A percentile compares a stretch with the other conserved stretches of the same genome.
Evolutionary conservation across 1,140 invertebrate genomes (phyloP).

Genomic region (Tetramorium parvispinum): DNA sequence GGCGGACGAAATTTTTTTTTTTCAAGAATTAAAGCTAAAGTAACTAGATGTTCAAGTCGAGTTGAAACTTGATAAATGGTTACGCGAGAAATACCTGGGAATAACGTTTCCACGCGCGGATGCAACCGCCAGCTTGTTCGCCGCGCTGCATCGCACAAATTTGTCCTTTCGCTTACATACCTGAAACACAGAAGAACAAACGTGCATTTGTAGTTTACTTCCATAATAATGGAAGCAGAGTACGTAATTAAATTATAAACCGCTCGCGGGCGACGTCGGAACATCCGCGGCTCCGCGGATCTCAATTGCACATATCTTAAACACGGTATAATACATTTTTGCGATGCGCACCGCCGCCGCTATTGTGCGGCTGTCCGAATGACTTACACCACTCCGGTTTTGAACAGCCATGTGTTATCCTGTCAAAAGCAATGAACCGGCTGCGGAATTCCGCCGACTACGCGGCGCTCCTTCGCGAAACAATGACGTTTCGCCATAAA

Average conservation of each 20-base stretch:
- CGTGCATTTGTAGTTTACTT: background rate
- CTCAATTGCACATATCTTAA: conserved; percentile 19
- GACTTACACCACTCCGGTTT: conserved; percentile 52
- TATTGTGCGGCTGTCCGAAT: conserved; percentile 55
- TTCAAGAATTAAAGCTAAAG: conserved; percentile 11
- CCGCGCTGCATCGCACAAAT: background rate
- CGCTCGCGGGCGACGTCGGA: background rate
- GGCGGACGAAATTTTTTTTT: background rate
- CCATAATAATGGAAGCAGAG: background rate
- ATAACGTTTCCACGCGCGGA: background rate
- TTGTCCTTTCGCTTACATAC: conserved; percentile 16
- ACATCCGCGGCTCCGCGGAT: background rate
- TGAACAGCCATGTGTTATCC: conserved; percentile 59
- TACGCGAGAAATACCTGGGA: background rate
- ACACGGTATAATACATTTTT: conserved; percentile 54
- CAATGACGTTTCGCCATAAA: conserved; percentile 60
- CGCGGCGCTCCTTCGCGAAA: conserved; percentile 52
- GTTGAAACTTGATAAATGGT: conserved; percentile 32
- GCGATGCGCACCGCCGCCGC: background rate
- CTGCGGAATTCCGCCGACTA: conserved; percentile 52
- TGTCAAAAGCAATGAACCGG: conserved; percentile 59
- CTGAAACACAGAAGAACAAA: conserved; percentile 40
- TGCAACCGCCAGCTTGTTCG: background rate
- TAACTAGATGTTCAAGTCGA: conserved; percentile 2
- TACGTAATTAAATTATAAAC: background rate